phyloP scores from a whole-genome alignment of 2,113 vertebrate genomes.

The Pimephales promelas region DNA sequence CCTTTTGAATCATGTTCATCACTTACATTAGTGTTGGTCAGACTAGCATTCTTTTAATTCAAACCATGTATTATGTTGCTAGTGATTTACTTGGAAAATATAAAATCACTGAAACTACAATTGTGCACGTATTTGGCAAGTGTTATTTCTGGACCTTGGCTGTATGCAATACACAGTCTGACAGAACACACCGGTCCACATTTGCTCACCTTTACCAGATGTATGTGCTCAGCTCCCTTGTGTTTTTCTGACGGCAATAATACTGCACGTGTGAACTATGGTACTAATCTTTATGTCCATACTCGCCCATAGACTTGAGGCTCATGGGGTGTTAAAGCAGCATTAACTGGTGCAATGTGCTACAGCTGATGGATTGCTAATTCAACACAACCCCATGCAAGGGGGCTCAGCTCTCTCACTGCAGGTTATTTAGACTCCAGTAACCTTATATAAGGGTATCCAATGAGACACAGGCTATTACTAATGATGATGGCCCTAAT shows the following conservation, averaged over 20 bases:
- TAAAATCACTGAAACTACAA: neutral
- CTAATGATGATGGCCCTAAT: conserved; percentile 70
- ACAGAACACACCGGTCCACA: neutral
- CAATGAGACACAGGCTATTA: conserved; percentile 58
- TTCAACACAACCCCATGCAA: conserved; percentile 44
- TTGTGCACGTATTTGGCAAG: neutral
- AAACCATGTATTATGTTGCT: neutral
- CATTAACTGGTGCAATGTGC: conserved; percentile 58
- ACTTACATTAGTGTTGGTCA: neutral
- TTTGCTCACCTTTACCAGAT: neutral
- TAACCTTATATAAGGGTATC: conserved; percentile 67
- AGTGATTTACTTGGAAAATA: neutral
- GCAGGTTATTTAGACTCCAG: conserved; percentile 66
- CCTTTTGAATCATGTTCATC: neutral
- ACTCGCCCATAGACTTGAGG: conserved; percentile 25
- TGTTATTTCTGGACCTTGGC: neutral
- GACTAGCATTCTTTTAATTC: neutral
- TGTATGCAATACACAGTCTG: neutral
- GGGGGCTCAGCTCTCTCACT: conserved; percentile 10
- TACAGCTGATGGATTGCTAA: conserved; percentile 61
- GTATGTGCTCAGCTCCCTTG: neutral
- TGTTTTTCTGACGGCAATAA: conserved; percentile 7
- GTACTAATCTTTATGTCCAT: conserved; percentile 41
- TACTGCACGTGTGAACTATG: conserved; percentile 14
- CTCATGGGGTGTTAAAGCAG: conserved; percentile 57